Evolutionary conservation across 2,888 invertebrate species (phyloP), one percentile per base, ranked within the genome.

Genomic region (Drosophila demipolita): DNA sequence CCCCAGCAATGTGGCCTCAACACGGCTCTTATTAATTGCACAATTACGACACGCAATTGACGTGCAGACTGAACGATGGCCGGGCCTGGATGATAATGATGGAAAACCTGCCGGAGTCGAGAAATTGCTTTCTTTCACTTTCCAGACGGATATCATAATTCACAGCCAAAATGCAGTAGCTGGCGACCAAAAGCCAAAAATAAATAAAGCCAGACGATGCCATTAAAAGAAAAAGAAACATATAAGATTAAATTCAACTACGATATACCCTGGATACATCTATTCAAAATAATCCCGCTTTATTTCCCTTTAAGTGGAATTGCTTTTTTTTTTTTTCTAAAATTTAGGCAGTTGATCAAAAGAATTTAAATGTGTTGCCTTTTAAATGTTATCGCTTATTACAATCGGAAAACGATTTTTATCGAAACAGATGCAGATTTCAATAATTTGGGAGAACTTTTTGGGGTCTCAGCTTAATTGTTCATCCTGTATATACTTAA

Each of bases 1-100:
- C 23, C 8, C 23, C 23, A 45, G 45, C 45, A 23, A 23, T 45
- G 45, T 45, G 45, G 45, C 45, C 15, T 45, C 45, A 45, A 67
- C 63, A 73, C 48, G 69, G 58, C 26, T 62, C 78, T 86, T 82
- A 90, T 90, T 88, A 90, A 88, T 90, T 88, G 90, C 86, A 90
- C 91, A 90, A 88, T 90, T 90, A 90, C 83, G 79, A 79, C 83
- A 86, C 83, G 83, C 83, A 86, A 83, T 83, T 87, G 87, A 89
- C 87, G 90, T 78, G 75, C 72, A 60, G 73, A 76, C 73, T 78
- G 79, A 87, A 69, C 81, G 83, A 82, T 73, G 90, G 79, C 61
- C 66, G 66, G 61, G 54, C 68, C 49, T 26, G 48, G 45, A 42
- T n/a, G 15, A 65, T 72, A 78, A 75, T 90, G 90, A 87, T 81